Evolutionary conservation across 2,113 vertebrate species (phyloP).

Genomic region (Pipa parva): DNA sequence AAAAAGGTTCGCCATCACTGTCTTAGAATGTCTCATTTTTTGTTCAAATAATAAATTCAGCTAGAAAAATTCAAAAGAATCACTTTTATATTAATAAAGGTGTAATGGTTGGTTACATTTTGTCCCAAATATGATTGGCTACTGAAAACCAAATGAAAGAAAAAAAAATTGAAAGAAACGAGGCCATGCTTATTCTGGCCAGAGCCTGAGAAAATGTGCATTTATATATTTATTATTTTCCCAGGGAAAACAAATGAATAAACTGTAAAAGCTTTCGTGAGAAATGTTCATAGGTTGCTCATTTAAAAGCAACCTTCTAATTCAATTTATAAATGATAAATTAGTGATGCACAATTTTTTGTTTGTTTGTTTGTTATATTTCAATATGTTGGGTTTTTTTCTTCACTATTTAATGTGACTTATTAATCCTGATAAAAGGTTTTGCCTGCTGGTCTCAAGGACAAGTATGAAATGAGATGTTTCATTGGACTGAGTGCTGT

Average conservation of each 20-base stretch:
- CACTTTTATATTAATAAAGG: too few relatives aligned
- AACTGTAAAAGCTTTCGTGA: constrained; percentile 13
- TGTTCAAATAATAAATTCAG: too few relatives aligned
- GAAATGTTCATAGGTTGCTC: constrained; percentile 14
- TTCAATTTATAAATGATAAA: constrained; percentile 39
- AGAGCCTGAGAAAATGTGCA: too few relatives aligned
- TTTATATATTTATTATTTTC: not conserved
- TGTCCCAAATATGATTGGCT: too few relatives aligned
- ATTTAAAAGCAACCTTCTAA: constrained; percentile 19
- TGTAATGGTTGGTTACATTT: too few relatives aligned
- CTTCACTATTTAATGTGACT: constrained; percentile 45
- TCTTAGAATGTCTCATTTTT: too few relatives aligned
- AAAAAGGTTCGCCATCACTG: too few relatives aligned
- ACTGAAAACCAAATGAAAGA: too few relatives aligned
- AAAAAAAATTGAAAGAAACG: too few relatives aligned
- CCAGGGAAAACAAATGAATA: constrained; percentile 1
- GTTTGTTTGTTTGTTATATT: constrained; percentile 29
- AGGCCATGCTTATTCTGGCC: too few relatives aligned
- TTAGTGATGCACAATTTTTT: constrained; percentile 38
- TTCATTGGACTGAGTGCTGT: constrained; percentile 47
- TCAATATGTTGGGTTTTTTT: constrained; percentile 47
- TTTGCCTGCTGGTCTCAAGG: constrained; percentile 48
- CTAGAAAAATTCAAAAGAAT: too few relatives aligned
- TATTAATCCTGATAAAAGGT: constrained; percentile 46
- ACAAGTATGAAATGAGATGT: constrained; percentile 53